A percentile compares a stretch with the other conserved stretches of the same genome.
These are phyloP conservation scores for Phataginus tricuspis DNA, from an alignment of 2,797 vertebrate species.

Conservation along the genomic window DNA sequence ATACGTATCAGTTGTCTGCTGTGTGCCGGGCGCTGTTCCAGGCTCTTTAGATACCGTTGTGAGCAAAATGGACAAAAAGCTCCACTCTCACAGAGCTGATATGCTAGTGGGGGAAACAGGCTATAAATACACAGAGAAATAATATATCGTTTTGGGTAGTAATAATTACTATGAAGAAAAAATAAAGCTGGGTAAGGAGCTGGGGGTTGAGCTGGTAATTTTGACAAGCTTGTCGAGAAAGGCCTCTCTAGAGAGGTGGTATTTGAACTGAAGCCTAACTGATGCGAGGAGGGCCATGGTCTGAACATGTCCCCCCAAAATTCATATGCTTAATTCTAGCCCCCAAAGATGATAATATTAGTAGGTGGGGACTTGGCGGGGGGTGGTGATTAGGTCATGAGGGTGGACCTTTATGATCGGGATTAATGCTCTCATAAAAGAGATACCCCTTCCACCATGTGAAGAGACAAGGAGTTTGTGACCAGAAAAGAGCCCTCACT, in stretches of 20 bases:
- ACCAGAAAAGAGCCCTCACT: neutral
- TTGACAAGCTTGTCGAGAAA: neutral
- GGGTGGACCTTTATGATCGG: neutral
- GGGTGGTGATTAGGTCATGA: neutral
- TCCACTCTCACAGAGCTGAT: neutral
- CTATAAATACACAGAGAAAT: neutral
- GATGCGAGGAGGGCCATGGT: neutral
- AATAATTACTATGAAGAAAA: neutral
- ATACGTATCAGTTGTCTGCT: neutral
- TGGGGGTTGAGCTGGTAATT: neutral
- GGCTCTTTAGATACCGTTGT: too few species aligned
- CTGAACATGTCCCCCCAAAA: too few species aligned
- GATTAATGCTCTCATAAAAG: neutral
- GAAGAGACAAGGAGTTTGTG: neutral
- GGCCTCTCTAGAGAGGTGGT: neutral
- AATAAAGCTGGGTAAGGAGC: neutral
- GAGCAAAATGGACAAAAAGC: neutral
- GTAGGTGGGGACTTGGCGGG: neutral
- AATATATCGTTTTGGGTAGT: neutral
- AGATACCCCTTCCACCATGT: neutral
- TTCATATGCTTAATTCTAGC: neutral
- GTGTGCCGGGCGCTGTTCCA: too few species aligned
- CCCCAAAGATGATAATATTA: neutral
- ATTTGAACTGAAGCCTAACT: neutral
- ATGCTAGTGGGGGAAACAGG: neutral